Percentiles rank a stretch among this genome's conserved stretches.
Evolutionary conservation across 2,797 vertebrate genomes (phyloP).

Genomic region (Melanotaenia nigrans): DNA sequence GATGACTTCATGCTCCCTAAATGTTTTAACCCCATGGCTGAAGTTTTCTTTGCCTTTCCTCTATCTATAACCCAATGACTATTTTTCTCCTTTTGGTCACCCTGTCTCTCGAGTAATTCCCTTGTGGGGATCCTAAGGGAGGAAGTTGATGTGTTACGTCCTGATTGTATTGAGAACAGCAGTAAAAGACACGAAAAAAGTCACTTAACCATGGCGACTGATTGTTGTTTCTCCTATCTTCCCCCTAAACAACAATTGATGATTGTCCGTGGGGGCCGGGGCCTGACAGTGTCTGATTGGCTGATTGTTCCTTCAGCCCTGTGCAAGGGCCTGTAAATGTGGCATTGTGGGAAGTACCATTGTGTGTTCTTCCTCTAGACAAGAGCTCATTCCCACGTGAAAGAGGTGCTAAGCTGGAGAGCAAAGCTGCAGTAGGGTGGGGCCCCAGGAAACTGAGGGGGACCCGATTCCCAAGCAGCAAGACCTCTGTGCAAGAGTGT

Average conservation of each 20-base stretch:
- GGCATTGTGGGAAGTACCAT: slow-evolving; percentile 97
- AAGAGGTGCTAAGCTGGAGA: slow-evolving; percentile 89
- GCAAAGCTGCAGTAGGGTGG: slow-evolving; percentile 72
- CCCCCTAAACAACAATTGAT: slow-evolving; percentile 91
- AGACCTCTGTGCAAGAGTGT: slow-evolving; percentile 45
- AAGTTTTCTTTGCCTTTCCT: slow-evolving; percentile 20
- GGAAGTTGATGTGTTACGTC: slow-evolving; percentile 67
- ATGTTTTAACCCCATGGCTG: slow-evolving; percentile 1
- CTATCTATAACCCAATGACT: background rate
- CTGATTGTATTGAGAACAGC: slow-evolving; percentile 73
- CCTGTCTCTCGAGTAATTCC: slow-evolving; percentile 62
- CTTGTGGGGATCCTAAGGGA: slow-evolving; percentile 52
- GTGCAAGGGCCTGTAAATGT: slow-evolving; percentile 88
- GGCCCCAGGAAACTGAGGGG: slow-evolving; percentile 86
- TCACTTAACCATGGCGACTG: slow-evolving; percentile 76
- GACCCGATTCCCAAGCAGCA: slow-evolving; percentile 84
- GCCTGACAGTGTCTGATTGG: slow-evolving; percentile 96
- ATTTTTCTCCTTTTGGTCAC: slow-evolving; percentile 38
- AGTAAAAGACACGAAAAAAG: slow-evolving; percentile 78
- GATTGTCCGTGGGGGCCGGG: slow-evolving; percentile 88
- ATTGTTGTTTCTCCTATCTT: slow-evolving; percentile 84
- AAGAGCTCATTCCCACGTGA: slow-evolving; percentile 98
- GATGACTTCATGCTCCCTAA: slow-evolving; percentile 8
- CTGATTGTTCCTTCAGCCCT: slow-evolving; percentile 92
- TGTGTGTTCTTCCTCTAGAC: slow-evolving; percentile 95